These are phyloP conservation scores for Drosophila punjabiensis DNA, from an alignment of 1,140 invertebrate species.

Conservation along the genomic window DNA sequence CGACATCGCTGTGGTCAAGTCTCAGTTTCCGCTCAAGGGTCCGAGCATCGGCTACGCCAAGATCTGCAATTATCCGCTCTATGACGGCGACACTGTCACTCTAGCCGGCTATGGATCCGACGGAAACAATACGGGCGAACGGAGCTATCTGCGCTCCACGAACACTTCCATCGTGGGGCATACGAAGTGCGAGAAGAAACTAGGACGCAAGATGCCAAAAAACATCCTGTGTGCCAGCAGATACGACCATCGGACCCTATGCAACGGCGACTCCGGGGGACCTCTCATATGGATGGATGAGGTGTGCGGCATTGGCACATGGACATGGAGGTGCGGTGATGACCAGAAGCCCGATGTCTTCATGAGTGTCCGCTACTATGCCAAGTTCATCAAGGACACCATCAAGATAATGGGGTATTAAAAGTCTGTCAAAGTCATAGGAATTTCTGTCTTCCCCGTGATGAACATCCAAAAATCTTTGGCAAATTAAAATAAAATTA, in stretches of 20 bases:
- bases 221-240: conserved; percentile 50
- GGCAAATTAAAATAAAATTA: background rate
- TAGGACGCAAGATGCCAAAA: conserved; percentile 17
- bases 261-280: conserved; percentile 55
- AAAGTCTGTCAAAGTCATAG: no score
- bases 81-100: conserved; percentile 4
- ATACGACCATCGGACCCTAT: conserved; percentile 27
- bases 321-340: conserved; percentile 45
- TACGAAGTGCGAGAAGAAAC: background rate
- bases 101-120: conserved; percentile 41
- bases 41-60: conserved; percentile 18
- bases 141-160: conserved; percentile 6
- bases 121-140: background rate
- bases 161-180: background rate
- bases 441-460: background rate
- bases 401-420: conserved; percentile 8
- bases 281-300: conserved; percentile 28
- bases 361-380: conserved; percentile 48
- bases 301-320: conserved; percentile 47
- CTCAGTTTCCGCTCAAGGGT: background rate
- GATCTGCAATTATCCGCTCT: conserved; percentile 15
- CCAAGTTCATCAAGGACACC: conserved; percentile 24
- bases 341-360: conserved; percentile 40
- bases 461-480: background rate
- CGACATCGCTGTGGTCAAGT: conserved; percentile 49